Conservation (phyloP, 2,797 vertebrate species). For the Pitangus sulphuratus region DNA sequence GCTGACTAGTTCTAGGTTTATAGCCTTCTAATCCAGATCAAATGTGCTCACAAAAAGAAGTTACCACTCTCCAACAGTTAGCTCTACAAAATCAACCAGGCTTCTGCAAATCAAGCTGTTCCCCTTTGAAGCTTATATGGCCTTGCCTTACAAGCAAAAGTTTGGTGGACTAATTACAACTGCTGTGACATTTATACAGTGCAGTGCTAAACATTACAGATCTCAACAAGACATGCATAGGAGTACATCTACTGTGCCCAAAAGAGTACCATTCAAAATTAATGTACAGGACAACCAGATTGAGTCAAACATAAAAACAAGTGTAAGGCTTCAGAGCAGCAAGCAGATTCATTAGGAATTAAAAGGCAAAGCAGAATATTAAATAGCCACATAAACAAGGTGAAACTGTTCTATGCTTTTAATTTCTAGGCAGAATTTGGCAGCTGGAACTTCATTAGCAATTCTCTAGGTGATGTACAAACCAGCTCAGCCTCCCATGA, state of each 20-base stretch:
- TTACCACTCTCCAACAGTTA: background rate
- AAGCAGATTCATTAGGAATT: background rate
- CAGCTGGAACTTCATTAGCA: slow-evolving; percentile 23
- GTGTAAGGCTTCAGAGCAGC: background rate
- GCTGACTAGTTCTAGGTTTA: background rate
- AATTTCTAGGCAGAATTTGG: background rate
- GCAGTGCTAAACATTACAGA: background rate
- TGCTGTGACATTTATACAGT: background rate
- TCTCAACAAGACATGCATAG: background rate
- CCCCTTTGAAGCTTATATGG: background rate
- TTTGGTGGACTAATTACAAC: background rate
- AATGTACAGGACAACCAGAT: background rate
- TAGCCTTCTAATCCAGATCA: background rate
- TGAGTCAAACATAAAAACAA: background rate
- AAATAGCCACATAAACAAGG: slow-evolving; percentile 18
- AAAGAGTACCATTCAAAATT: background rate
- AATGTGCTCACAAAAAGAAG: background rate
- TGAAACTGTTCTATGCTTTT: background rate
- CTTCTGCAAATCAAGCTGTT: background rate
- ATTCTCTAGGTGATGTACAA: background rate
- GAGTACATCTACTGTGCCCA: background rate
- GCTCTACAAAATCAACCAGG: background rate
- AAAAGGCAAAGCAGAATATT: slow-evolving; percentile 29
- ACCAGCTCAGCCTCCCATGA: background rate
- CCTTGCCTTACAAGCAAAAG: background rate